Evolutionary conservation across 2,797 vertebrate species (phyloP).

Genomic region (Avahi laniger): DNA sequence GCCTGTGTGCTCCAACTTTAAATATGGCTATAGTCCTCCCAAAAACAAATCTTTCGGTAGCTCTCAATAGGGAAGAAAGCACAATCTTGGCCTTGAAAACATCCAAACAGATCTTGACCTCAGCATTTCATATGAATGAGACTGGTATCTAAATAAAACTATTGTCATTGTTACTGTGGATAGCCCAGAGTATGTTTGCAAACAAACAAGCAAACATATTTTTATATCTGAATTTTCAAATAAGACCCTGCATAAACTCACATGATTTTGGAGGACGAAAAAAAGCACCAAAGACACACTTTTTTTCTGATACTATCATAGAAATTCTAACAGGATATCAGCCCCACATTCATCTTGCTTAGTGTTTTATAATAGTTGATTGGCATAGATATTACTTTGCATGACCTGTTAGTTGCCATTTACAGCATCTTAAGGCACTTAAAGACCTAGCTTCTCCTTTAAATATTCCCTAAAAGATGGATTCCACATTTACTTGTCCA

Average conservation of each 20-base stretch:
- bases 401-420: neutral
- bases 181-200: neutral
- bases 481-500: neutral
- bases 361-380: neutral
- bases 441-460: neutral
- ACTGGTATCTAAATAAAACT: neutral
- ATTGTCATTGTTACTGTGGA: neutral
- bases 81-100: neutral
- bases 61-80: neutral
- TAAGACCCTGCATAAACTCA: neutral
- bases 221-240: neutral
- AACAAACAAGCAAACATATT: neutral
- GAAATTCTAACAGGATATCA: neutral
- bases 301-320: neutral
- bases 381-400: neutral
- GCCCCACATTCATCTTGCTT: neutral
- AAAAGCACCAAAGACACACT: neutral
- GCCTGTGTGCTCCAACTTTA: neutral
- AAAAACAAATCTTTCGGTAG: neutral
- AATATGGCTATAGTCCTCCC: neutral
- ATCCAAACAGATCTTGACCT: neutral
- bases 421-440: neutral
- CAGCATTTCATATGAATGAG: neutral
- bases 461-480: neutral
- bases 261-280: neutral